A percentile compares a stretch with the other conserved stretches of the same genome.
phyloP scores from a whole-genome alignment of 1,140 invertebrate species.

The Argopecten irradians region DNA sequence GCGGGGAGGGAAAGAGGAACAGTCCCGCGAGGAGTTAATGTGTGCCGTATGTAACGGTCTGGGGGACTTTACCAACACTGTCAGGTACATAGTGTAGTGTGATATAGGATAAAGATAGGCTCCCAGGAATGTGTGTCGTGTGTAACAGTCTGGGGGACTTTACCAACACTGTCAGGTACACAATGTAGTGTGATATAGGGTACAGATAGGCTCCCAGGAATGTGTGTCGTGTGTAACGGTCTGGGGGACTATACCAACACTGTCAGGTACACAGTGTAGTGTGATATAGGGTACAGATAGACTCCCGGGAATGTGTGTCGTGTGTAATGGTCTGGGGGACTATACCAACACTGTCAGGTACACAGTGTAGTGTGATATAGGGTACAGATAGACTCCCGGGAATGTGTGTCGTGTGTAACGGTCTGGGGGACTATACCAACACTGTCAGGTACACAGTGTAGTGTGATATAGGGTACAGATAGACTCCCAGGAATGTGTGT shows the following conservation, averaged over 20 bases:
- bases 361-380: no score
- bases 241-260: not conserved
- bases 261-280: no score
- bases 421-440: no score
- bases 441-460: conserved; percentile 36
- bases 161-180: conserved; percentile 3
- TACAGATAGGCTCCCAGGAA: not conserved
- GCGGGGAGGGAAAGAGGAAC: conserved; percentile 35
- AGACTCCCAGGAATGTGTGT: no score
- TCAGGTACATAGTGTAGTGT: conserved; percentile 57
- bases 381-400: no score
- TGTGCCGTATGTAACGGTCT: conserved; percentile 65
- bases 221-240: not conserved
- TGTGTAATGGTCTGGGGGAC: not conserved
- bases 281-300: not conserved
- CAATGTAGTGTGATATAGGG: no score
- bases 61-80: conserved; percentile 58
- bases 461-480: no score
- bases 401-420: no score
- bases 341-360: no score
- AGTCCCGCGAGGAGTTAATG: conserved; percentile 35
- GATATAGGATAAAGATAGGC: not conserved
- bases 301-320: not conserved
- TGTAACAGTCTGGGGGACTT: not conserved
- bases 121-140: not conserved